These are phyloP conservation scores for Lethenteron camtschaticum DNA, from an alignment of 2,113 vertebrate species.

Conservation along the genomic window DNA sequence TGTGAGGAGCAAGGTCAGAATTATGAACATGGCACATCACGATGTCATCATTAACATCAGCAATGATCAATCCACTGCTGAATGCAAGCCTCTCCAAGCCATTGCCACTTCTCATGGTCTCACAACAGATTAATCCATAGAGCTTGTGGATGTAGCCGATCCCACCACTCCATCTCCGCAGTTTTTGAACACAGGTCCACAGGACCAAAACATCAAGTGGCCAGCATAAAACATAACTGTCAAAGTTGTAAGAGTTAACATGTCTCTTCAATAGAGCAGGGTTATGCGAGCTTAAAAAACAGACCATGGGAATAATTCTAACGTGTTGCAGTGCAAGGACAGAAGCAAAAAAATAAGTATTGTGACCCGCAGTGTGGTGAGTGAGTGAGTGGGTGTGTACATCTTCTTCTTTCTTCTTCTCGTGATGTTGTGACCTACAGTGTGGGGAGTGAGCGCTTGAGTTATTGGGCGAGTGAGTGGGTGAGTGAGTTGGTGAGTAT, in stretches of 20 bases:
- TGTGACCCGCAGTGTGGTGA: background rate
- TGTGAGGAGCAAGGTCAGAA: conserved; percentile 5
- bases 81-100: background rate
- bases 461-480: background rate
- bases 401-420: background rate
- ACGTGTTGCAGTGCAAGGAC: background rate
- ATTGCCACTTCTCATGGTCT: background rate
- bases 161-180: background rate
- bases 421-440: background rate
- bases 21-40: background rate
- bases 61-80: background rate
- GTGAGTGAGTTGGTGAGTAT: background rate
- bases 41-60: background rate
- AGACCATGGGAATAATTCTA: background rate
- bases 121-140: background rate
- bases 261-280: background rate
- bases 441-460: background rate
- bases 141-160: background rate
- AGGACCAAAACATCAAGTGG: too few species aligned
- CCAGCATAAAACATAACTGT: too few species aligned
- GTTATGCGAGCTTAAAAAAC: background rate
- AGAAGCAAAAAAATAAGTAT: background rate
- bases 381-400: background rate
- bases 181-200: background rate
- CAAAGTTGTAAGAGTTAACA: background rate